Evolutionary conservation across 2,113 vertebrate species (phyloP).

Genomic region (Mastomys natalensis): DNA sequence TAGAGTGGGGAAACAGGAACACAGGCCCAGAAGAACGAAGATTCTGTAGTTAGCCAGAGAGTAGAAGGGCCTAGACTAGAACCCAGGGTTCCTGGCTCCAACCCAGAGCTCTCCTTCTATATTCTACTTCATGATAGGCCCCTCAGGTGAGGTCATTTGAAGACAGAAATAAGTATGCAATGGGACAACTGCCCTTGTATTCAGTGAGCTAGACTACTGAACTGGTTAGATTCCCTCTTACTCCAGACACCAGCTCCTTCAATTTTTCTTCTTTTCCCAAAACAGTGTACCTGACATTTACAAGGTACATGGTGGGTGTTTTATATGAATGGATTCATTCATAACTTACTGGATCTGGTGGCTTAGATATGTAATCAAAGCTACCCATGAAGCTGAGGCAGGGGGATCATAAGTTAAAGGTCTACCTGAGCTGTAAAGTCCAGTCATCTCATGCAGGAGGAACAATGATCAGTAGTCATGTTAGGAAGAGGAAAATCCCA

Average conservation of each 20-base stretch:
- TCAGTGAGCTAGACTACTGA: not conserved
- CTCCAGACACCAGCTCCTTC: not conserved
- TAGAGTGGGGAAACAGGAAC: not conserved
- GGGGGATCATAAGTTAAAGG: not conserved
- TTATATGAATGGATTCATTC: constrained; percentile 16
- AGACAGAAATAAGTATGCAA: constrained; percentile 25
- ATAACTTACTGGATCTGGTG: not conserved
- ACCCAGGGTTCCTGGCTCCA: not conserved
- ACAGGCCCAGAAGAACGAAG: not conserved
- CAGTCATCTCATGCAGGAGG: not conserved
- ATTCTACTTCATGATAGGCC: not conserved
- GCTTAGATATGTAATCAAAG: not conserved
- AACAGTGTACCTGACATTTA: not conserved
- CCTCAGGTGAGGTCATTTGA: constrained; percentile 13
- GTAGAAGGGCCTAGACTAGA: not conserved
- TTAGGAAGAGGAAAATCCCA: constrained; percentile 56
- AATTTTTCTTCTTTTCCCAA: not conserved
- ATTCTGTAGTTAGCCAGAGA: not conserved
- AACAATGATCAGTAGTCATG: not conserved
- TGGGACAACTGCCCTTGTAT: not conserved
- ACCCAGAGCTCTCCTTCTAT: constrained; percentile 1
- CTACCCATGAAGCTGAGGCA: not conserved
- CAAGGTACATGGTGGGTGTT: not conserved
- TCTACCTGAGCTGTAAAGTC: not conserved
- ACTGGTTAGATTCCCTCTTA: not conserved